Conservation (phyloP, 2,888 invertebrate species). For the Tricholauxania praeusta region DNA sequence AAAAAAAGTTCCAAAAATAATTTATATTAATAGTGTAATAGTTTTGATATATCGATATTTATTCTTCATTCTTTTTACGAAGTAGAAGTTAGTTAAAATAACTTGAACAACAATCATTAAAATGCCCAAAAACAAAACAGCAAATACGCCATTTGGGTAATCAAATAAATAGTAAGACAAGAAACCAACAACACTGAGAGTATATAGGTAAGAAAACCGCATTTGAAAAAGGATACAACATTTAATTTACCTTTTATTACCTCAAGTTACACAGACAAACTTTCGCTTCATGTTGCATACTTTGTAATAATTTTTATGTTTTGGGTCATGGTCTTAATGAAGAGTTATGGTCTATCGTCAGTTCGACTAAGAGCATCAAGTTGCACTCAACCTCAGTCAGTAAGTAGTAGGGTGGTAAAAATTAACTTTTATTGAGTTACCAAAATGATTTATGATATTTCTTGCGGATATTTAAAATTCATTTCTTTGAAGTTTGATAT, state of each 20-base stretch:
- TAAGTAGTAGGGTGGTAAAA: conserved; percentile 38
- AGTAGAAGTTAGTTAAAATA: too few species aligned
- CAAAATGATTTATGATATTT: conserved; percentile 40
- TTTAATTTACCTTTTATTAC: too few species aligned
- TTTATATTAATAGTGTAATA: too few species aligned
- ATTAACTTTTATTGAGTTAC: conserved; percentile 43
- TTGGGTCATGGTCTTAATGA: conserved; percentile 28
- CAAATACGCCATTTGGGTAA: conserved; percentile 20
- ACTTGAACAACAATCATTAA: not conserved
- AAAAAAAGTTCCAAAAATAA: too few species aligned
- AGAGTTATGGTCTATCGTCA: conserved; percentile 19
- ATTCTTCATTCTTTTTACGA: too few species aligned
- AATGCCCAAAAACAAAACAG: not conserved
- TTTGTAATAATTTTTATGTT: conserved; percentile 34
- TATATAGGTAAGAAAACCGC: not conserved
- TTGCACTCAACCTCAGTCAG: too few species aligned
- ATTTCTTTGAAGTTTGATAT: not conserved
- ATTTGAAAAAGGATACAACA: not conserved
- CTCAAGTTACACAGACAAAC: too few species aligned
- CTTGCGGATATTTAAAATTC: not conserved
- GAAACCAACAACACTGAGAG: too few species aligned
- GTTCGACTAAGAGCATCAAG: too few species aligned
- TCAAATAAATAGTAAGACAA: conserved; percentile 17
- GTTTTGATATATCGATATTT: too few species aligned
- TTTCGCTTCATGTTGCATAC: not conserved